Evolutionary conservation across 2,888 invertebrate genomes (phyloP).

Genomic region (Nematopogon swammerdamellus): DNA sequence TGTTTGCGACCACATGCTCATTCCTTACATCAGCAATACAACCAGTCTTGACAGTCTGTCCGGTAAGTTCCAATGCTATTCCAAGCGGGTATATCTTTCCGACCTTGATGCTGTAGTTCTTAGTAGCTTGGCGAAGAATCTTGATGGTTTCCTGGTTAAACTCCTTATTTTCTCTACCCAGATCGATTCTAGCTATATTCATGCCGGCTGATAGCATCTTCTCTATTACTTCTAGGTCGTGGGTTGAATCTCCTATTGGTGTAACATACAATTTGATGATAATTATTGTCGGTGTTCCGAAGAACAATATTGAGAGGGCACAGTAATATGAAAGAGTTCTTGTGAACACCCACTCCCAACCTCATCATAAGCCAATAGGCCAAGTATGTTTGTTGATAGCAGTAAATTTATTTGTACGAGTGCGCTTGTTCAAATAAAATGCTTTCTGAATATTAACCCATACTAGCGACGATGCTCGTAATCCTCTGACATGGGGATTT

Average conservation of each 20-base stretch:
- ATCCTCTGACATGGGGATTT: slow-evolving; percentile 42
- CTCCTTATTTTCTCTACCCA: slow-evolving; percentile 32
- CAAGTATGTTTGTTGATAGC: too few species aligned
- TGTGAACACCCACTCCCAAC: too few species aligned
- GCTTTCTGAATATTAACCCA: too few species aligned
- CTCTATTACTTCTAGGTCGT: slow-evolving; percentile 32
- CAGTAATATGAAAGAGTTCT: too few species aligned
- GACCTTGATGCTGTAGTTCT: slow-evolving; percentile 58
- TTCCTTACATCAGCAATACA: slow-evolving; percentile 69
- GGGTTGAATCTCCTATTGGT: slow-evolving; percentile 28
- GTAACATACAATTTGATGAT: too few species aligned
- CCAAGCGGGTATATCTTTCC: slow-evolving; percentile 70
- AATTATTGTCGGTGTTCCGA: too few species aligned
- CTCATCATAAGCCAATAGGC: too few species aligned
- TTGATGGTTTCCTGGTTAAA: slow-evolving; percentile 41
- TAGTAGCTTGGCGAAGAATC: slow-evolving; percentile 35
- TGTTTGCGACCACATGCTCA: too few species aligned
- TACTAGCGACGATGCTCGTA: slow-evolving; percentile 53
- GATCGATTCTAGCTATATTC: slow-evolving; percentile 46
- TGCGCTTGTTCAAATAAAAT: too few species aligned
- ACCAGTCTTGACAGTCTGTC: slow-evolving; percentile 88
- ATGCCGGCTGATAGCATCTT: slow-evolving; percentile 52
- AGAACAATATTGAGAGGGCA: too few species aligned
- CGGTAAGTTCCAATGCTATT: slow-evolving; percentile 81
- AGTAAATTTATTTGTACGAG: too few species aligned